A percentile compares a stretch with the other conserved stretches of the same genome.
Conservation (phyloP, 2,797 vertebrate species). For the Enteromius trimaculatus region DNA sequence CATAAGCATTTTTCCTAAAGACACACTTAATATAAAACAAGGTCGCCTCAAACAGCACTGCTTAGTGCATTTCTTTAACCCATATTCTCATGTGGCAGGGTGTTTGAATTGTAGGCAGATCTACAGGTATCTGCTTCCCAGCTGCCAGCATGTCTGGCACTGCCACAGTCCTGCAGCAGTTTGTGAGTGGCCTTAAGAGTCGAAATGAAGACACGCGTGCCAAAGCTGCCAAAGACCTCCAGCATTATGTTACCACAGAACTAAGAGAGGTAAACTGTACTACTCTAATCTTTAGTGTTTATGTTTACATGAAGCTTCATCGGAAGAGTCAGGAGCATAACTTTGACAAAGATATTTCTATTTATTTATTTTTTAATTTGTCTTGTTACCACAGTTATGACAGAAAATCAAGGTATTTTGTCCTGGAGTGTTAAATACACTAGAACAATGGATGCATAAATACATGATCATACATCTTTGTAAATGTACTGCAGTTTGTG, state of each 20-base stretch:
- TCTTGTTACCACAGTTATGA: neutral
- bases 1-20: neutral
- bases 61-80: neutral
- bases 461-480: too few species aligned
- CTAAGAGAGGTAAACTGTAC: conserved; percentile 86
- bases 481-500: neutral
- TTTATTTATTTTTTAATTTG: neutral
- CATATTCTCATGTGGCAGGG: neutral
- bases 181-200: conserved; percentile 93
- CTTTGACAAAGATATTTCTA: neutral
- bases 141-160: conserved; percentile 86
- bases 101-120: conserved; percentile 16
- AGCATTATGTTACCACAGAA: conserved; percentile 98
- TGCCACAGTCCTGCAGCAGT: conserved; percentile 94
- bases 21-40: neutral
- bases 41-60: too few species aligned
- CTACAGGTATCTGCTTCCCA: neutral
- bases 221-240: conserved; percentile 95
- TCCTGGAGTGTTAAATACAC: neutral
- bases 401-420: too few species aligned
- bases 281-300: neutral
- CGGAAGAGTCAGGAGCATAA: neutral
- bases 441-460: neutral
- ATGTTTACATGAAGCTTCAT: neutral
- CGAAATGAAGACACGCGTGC: conserved; percentile 94